A percentile compares a stretch with the other conserved stretches of the same genome.
phyloP scores from a whole-genome alignment of 2,113 vertebrate species.

The Haliaeetus leucogaster region DNA sequence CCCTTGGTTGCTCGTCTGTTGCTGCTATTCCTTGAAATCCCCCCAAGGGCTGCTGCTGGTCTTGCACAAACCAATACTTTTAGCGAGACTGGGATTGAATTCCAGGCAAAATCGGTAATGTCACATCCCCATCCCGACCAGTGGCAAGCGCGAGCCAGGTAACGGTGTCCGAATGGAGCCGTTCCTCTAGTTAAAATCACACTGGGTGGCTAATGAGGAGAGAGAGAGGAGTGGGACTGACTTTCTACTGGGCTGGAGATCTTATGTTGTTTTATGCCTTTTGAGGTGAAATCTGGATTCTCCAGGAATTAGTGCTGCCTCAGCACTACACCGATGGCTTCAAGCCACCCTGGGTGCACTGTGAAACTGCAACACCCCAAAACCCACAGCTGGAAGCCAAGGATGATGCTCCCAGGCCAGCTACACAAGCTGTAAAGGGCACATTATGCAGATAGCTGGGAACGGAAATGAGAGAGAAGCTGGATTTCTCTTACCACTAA shows the following conservation, averaged over 20 bases:
- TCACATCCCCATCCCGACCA: not conserved
- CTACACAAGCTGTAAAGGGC: rapidly evolving
- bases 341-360: not conserved
- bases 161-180: rapidly evolving
- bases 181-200: not conserved
- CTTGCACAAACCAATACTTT: rapidly evolving
- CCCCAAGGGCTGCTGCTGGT: not conserved
- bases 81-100: not conserved
- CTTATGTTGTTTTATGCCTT: not conserved
- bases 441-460: rapidly evolving
- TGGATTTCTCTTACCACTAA: not conserved
- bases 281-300: not conserved
- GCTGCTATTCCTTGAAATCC: not conserved
- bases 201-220: rapidly evolving
- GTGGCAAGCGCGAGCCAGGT: not conserved
- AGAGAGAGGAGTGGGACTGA: too few species aligned
- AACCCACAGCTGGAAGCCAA: not conserved
- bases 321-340: rapidly evolving
- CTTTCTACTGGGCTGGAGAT: not conserved
- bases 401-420: not conserved
- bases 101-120: not conserved
- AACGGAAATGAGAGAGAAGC: not conserved
- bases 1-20: rapidly evolving
- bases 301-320: not conserved
- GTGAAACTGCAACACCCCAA: rapidly evolving